Conservation (phyloP, 2,797 vertebrate species). For the Coilia nasus region DNA sequence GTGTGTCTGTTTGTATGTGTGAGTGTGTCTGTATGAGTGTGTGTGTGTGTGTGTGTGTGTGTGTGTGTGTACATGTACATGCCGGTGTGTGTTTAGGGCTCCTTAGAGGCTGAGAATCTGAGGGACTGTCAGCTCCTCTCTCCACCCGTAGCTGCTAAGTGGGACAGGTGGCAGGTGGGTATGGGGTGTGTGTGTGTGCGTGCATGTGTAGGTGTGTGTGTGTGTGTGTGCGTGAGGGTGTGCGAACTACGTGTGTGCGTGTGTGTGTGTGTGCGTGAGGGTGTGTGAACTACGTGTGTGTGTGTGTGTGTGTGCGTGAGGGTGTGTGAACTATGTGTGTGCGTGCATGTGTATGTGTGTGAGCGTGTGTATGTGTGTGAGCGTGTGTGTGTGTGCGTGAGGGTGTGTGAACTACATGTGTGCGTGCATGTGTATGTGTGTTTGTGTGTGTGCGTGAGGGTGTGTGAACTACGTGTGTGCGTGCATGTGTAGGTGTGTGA, state of each 20-base stretch:
- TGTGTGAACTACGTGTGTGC: not conserved
- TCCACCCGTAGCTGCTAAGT: not conserved
- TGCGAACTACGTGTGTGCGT: not conserved
- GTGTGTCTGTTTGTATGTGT: not conserved
- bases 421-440: not conserved
- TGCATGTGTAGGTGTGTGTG: not conserved
- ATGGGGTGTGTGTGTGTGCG: not conserved
- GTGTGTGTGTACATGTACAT: not conserved
- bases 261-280: too few relatives aligned
- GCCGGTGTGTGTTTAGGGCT: not conserved
- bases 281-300: too few relatives aligned
- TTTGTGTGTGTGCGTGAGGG: not conserved
- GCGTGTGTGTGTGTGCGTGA: not conserved
- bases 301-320: too few relatives aligned
- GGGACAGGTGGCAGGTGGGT: not conserved
- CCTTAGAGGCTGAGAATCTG: not conserved
- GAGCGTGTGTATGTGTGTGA: not conserved
- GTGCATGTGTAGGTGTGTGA: not conserved
- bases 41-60: conserved; percentile 20
- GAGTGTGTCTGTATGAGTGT: not conserved
- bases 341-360: not conserved
- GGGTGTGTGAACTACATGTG: not conserved
- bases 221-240: not conserved
- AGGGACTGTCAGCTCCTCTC: not conserved
- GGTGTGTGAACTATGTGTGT: too few relatives aligned